Evolutionary conservation across 2,888 invertebrate genomes (phyloP), one percentile per base, ranked within the genome.

Genomic region (Pilophorus perplexus): DNA sequence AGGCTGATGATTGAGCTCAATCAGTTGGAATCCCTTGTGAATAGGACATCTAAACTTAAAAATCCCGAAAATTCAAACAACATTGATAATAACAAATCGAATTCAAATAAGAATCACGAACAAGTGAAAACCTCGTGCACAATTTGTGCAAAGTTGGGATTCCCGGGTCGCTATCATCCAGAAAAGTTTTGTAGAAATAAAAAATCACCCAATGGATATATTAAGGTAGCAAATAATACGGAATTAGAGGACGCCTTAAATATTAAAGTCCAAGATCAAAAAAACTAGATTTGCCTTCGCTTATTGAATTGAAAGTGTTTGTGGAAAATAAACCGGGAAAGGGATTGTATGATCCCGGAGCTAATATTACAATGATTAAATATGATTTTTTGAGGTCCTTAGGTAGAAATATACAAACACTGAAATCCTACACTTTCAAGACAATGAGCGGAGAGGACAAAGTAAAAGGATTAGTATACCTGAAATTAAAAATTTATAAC

Each of bases 381-480:
- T 42, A n/a, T 14, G 5, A 42, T 10, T 42, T 42, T 42, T 42
- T 33, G 33, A 42, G 14, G 42, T 10, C 6, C 10, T 42, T 42
- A 42, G 33, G 42, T 42, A 42, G 14, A 42, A 42, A 42, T 14
- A 14, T 42, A 14, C 42, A 42, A 42, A 42, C 14, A 42, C 5
- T 42, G 14, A 42, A n/a, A 20, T 22, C 48, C 16, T 48, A 20
- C 48, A 48, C 48, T 48, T 48, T 48, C 48, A 20, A 22, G 6
- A 48, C 20, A 48, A 48, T 48, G 48, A 48, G 48, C 48, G 22
- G 48, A 48, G 33, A 33, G 33, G 33, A 33, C 33, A 42, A 42
- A 42, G 42, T 42, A 42, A 42, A 42, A 48, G 48, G 42, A 42
- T 8, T 42, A 42, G 42, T 42, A 42, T 42, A 42, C 14, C 14